Base-by-base conservation (phyloP, 2,888 invertebrate genomes). In the Carpatolechia fugitivella region DNA sequence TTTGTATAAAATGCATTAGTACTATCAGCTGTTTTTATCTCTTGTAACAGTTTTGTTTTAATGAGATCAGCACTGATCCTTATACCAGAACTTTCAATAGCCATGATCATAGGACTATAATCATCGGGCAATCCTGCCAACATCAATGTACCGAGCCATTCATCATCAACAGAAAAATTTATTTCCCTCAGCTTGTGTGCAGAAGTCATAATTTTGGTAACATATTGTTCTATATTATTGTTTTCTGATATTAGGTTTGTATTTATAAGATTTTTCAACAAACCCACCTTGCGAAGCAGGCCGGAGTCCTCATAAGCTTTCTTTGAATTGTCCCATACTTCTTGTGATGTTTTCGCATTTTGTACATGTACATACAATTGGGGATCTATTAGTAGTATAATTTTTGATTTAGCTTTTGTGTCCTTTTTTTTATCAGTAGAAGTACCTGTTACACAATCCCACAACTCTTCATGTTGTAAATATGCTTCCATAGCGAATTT, bases 181-280 rank as follows among this genome's bases (percentile, higher is more conserved):
- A 40, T 40, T 4, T 40, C 13, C 14, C 40, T 6, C n/a, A 40
- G 14, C 13, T 40, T 40, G 14, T 40, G 40, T 1, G 40, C 40
- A 1, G 40, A 8, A 3, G 8, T 3, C 40, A 40, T 16, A 16
- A 40, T 40, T 8, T 40, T 40, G 13, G 3, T 40, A 1, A 40
- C 40, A 16, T 40, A 40, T 3, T 40, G 56, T 46, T 61, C 62
- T 4, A 64, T 36, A 33, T 36, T 59, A 3, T 16, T 11, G 14
- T 60, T 56, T n/a, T n/a, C n/a, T 1, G 20, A 29, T 3, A 58
- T 60, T 11, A 63, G 11, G 0, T 52, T 56, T 1, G 60, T 65
- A 1, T 50, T 66, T 1, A 60, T 56, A 3, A 64, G 40, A 33
- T 65, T 60, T 55, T 48, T 55, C 14, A 65, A 41, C 10, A 66